phyloP scores from a whole-genome alignment of 2,888 invertebrate genomes.

The Nomada goodeniana region DNA sequence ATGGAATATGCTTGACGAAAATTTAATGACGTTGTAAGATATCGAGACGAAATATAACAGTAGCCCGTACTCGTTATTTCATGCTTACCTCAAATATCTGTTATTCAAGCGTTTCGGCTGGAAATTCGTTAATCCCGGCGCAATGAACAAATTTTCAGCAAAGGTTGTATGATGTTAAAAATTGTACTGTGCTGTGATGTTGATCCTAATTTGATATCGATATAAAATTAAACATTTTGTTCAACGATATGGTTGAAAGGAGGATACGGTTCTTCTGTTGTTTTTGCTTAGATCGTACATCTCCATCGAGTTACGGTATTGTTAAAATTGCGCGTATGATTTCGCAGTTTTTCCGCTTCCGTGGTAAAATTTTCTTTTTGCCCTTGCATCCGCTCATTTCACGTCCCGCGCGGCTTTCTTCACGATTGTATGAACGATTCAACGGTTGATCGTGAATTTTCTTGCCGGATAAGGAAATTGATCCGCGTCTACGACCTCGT shows the following conservation, averaged over 20 bases:
- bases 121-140: too few species aligned
- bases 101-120: too few species aligned
- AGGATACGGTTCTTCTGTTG: too few species aligned
- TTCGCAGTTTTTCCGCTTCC: slow-evolving; percentile 21
- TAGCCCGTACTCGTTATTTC: too few species aligned
- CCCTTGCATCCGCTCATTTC: slow-evolving; percentile 6
- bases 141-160: too few species aligned
- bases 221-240: too few species aligned
- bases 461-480: slow-evolving; percentile 38
- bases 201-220: not conserved
- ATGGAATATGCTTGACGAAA: too few species aligned
- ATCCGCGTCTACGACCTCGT: slow-evolving; percentile 20
- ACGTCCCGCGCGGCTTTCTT: slow-evolving; percentile 41
- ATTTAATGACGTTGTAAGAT: too few species aligned
- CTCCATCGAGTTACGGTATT: not conserved
- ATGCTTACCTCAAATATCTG: too few species aligned
- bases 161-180: not conserved
- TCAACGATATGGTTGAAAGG: too few species aligned
- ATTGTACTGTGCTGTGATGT: not conserved
- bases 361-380: slow-evolving; percentile 9
- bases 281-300: slow-evolving; percentile 16
- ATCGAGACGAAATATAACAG: too few species aligned
- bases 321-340: slow-evolving; percentile 26
- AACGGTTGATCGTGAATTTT: slow-evolving; percentile 63
- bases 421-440: slow-evolving; percentile 52